Percentiles rank a stretch among this genome's conserved stretches.
These are phyloP conservation scores for Eurypyga helias DNA, from an alignment of 2,113 vertebrate species.

Conservation along the genomic window DNA sequence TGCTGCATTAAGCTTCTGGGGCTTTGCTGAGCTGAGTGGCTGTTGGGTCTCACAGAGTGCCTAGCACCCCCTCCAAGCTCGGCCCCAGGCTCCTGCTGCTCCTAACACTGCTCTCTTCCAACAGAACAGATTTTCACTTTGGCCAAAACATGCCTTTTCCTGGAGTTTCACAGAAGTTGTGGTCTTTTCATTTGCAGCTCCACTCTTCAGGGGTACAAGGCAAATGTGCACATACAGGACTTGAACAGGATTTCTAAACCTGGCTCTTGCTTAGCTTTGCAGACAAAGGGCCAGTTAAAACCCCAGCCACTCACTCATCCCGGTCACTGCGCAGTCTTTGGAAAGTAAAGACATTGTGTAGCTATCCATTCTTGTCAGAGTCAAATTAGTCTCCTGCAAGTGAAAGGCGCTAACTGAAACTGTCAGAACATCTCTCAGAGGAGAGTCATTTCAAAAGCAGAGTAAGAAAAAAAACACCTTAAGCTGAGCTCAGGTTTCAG, in stretches of 20 bases:
- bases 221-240: not conserved
- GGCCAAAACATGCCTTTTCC: not conserved
- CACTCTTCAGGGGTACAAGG: not conserved
- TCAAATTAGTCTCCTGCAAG: not conserved
- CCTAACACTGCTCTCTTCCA: not conserved
- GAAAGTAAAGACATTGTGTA: not conserved
- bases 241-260: not conserved
- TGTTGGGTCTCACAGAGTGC: not conserved
- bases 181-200: not conserved
- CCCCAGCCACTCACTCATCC: not conserved
- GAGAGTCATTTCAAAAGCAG: not conserved
- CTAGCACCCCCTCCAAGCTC: not conserved
- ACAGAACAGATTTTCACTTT: not conserved
- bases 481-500: not conserved
- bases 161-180: not conserved
- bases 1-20: not conserved
- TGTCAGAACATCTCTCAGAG: not conserved
- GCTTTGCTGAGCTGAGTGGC: not conserved
- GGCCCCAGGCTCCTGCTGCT: not conserved
- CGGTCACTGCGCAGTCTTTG: not conserved
- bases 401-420: not conserved
- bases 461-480: not conserved
- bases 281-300: not conserved
- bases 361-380: not conserved
- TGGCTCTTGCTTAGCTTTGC: not conserved